phyloP scores from a whole-genome alignment of 2,113 vertebrate species.

The Paradoxurus hermaphroditus region DNA sequence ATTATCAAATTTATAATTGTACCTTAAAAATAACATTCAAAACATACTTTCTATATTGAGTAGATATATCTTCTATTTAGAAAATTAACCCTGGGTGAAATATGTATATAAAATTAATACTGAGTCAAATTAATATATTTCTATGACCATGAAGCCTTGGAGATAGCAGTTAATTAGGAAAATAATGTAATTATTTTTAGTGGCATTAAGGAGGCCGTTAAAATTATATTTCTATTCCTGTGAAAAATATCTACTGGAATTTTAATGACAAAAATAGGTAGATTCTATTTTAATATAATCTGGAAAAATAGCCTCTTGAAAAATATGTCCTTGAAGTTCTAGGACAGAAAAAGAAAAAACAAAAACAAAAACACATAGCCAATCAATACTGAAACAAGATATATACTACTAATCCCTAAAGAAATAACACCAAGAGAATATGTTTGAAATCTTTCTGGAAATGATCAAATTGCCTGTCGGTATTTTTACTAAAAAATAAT shows the following conservation, averaged over 20 bases:
- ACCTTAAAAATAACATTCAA: constrained; percentile 3
- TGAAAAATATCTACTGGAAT: constrained; percentile 5
- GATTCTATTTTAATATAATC: constrained; percentile 18
- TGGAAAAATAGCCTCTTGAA: neutral
- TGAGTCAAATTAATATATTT: neutral
- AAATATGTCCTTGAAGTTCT: neutral
- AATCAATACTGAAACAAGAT: constrained; percentile 20
- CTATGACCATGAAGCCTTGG: neutral
- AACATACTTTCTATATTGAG: neutral
- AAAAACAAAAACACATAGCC: neutral
- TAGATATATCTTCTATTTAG: neutral
- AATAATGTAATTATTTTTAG: constrained; percentile 17
- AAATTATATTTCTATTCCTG: constrained; percentile 15
- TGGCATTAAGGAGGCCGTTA: neutral
- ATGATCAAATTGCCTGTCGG: neutral
- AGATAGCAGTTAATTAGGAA: neutral
- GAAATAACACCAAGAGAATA: neutral
- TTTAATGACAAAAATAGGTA: neutral
- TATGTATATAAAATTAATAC: neutral
- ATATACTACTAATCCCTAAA: neutral
- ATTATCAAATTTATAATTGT: neutral
- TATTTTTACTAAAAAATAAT: constrained; percentile 19
- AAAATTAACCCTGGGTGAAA: constrained; percentile 35
- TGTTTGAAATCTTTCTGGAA: neutral
- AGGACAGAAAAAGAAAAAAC: neutral